Evolutionary conservation across 2,888 invertebrate genomes (phyloP).

Genomic region (Macaria liturata): DNA sequence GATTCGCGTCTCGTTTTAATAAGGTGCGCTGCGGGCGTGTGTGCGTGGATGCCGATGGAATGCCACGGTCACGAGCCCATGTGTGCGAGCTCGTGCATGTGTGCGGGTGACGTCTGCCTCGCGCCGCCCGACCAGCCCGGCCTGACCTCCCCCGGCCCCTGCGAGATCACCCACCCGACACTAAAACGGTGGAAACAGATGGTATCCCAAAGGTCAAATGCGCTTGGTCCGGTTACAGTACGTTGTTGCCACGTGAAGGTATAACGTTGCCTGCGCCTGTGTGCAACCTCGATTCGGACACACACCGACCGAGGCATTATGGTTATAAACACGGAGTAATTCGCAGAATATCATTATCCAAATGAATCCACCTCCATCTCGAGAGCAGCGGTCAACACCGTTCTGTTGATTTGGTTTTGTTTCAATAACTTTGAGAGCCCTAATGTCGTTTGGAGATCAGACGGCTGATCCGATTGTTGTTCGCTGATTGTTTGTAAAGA

Average conservation of each 20-base stretch:
- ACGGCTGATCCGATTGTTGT: slow-evolving; percentile 18
- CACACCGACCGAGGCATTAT: slow-evolving; percentile 71
- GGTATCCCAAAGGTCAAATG: slow-evolving; percentile 55
- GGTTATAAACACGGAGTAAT: slow-evolving; percentile 78
- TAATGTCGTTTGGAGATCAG: slow-evolving; percentile 31
- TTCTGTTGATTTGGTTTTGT: slow-evolving; percentile 55
- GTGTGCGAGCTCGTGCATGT: slow-evolving; percentile 59
- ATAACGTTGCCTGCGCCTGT: slow-evolving; percentile 64
- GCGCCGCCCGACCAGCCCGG: slow-evolving; percentile 56
- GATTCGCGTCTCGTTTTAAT: slow-evolving; percentile 83
- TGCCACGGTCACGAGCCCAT: slow-evolving; percentile 71
- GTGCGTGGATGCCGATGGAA: slow-evolving; percentile 77
- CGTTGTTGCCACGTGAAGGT: slow-evolving; percentile 78
- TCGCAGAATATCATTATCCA: slow-evolving; percentile 79
- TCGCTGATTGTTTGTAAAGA: slow-evolving; percentile 5
- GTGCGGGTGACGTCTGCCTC: slow-evolving; percentile 81
- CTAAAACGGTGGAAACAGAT: slow-evolving; percentile 53
- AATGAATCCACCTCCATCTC: slow-evolving; percentile 67
- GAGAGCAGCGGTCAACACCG: slow-evolving; percentile 50
- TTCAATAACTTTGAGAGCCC: slow-evolving; percentile 36
- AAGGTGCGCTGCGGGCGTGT: slow-evolving; percentile 78
- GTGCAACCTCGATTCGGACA: slow-evolving; percentile 82
- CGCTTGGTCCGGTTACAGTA: slow-evolving; percentile 56
- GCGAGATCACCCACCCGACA: slow-evolving; percentile 35
- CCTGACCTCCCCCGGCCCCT: slow-evolving; percentile 55